Conservation (phyloP, 2,888 invertebrate genomes). For the Sphecodes monilicornis region DNA sequence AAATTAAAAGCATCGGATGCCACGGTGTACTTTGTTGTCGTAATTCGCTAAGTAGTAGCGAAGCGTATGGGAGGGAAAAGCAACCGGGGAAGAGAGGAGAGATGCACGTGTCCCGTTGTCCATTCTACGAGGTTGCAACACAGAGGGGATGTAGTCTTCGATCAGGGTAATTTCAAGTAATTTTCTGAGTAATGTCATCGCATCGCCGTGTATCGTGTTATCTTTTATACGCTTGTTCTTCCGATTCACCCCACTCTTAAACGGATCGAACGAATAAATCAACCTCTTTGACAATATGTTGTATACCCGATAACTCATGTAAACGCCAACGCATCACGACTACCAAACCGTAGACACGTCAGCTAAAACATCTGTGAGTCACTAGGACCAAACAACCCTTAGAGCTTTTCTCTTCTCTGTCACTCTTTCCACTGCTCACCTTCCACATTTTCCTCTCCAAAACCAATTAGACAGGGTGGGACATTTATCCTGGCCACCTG, state of each 20-base stretch:
- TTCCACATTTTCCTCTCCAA: no score
- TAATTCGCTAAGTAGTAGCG: conserved; percentile 46
- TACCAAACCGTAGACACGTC: no score
- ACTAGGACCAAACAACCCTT: no score
- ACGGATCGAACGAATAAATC: neutral
- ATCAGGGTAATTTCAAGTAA: neutral
- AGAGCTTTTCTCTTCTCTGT: no score
- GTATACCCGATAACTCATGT: no score
- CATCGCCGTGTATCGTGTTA: neutral
- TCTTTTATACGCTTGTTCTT: neutral
- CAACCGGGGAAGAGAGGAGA: neutral
- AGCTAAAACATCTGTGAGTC: no score
- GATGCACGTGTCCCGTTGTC: neutral
- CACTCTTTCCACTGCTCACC: no score
- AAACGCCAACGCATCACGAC: no score
- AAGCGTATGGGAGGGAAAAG: neutral
- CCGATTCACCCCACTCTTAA: no score
- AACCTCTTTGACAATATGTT: neutral
- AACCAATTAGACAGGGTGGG: no score
- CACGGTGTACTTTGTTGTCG: conserved; percentile 18
- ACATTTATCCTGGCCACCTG: no score
- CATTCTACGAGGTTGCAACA: neutral
- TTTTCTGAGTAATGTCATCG: neutral
- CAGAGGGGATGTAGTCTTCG: neutral
- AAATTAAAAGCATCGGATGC: conserved; percentile 62